Evolutionary conservation across 2,113 vertebrate genomes (phyloP), one percentile per base, ranked within the genome.

Genomic region (Neoarius graeffei): DNA sequence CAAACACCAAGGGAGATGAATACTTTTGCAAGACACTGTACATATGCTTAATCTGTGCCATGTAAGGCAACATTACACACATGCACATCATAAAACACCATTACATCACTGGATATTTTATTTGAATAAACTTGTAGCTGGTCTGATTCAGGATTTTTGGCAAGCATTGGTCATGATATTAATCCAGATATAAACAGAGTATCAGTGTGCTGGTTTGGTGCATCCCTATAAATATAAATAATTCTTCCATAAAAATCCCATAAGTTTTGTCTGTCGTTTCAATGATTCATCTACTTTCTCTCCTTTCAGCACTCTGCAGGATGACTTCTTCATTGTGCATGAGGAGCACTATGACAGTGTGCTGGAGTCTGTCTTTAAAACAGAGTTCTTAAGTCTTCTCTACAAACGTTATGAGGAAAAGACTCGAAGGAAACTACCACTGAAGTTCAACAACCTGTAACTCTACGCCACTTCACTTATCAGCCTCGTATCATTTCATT

Each of bases 361-460:
- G n/a, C 92, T 97, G 62, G 95, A 96, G 92, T 95, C 94, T 1
- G 13, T 95, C 84, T 97, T 97, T 88, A 97, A 97, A 81, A 97
- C 96, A 0, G 96, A 97, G 90, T 95, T 97, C 76, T 93, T 97
- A 59, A 97, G 96, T 90, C 92, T 97, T 73, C 93, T 97, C 30
- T 94, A 92, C 88, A 96, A 96, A 84, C 95, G 96, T 3, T 96
- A 94, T 7, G 93, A 96, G 10, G 96, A 97, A 69, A 94, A 92
- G 86, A 94, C 89, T 0, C 86, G 91, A 67, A 94, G 52, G 91
- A 95, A 94, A 66, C 93, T 97, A 64, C 90, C 93, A 0, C 91
- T 96, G 1, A 96, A 96, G 79, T 97, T 97, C 94, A 95, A 95
- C 92, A 97, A 96, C 94, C 93, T 96, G 96, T 97, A 54, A 93